These are phyloP conservation scores for Zaprionus inermis DNA, from an alignment of 1,140 invertebrate genomes.

Conservation along the genomic window DNA sequence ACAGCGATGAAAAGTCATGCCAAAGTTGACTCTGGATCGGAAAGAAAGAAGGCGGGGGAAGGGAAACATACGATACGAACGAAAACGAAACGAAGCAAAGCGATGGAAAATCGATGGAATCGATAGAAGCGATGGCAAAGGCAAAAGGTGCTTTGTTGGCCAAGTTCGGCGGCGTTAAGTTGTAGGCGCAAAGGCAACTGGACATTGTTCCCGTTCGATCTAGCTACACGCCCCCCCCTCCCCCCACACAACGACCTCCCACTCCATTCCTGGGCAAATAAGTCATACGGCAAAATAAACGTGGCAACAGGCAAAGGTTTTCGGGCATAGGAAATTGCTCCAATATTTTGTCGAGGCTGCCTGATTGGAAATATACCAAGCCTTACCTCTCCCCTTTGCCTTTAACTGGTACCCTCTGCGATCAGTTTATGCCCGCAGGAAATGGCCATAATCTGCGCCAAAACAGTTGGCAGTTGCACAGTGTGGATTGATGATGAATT, in stretches of 20 bases:
- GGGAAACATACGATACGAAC: slow-evolving; percentile 61
- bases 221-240: slow-evolving; percentile 2
- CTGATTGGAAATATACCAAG: slow-evolving; percentile 69
- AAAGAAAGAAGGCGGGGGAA: slow-evolving; percentile 19
- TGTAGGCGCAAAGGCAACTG: slow-evolving; percentile 73
- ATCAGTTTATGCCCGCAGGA: slow-evolving; percentile 57
- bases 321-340: slow-evolving; percentile 74
- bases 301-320: slow-evolving; percentile 45
- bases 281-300: slow-evolving; percentile 66
- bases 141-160: slow-evolving; percentile 40
- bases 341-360: slow-evolving; percentile 66
- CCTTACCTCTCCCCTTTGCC: not conserved
- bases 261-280: slow-evolving; percentile 53
- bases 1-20: slow-evolving; percentile 83
- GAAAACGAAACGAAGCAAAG: slow-evolving; percentile 57
- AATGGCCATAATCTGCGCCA: slow-evolving; percentile 45
- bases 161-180: slow-evolving; percentile 70
- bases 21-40: slow-evolving; percentile 74
- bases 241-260: slow-evolving; percentile 9
- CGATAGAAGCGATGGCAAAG: slow-evolving; percentile 31
- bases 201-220: slow-evolving; percentile 43
- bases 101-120: not conserved
- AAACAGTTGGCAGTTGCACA: slow-evolving; percentile 45
- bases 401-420: not conserved
- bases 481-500: slow-evolving; percentile 83